Percentiles rank a stretch among this genome's conserved stretches.
Conservation (phyloP, 2,888 invertebrate species). For the Pammene aurita region DNA sequence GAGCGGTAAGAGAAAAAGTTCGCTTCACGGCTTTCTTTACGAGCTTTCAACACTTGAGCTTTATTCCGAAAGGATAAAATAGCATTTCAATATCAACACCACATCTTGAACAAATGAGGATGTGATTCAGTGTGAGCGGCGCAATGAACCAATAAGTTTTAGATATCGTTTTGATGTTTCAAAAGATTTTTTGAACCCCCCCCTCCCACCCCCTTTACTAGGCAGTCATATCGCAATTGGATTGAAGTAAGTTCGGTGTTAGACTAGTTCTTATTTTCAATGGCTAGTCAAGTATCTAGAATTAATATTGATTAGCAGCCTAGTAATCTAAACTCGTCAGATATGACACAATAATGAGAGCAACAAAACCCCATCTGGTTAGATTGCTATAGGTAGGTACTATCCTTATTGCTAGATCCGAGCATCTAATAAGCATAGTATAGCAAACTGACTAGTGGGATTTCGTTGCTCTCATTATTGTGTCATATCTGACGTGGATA, state of each 20-base stretch:
- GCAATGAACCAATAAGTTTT: not conserved
- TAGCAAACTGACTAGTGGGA: too few relatives aligned
- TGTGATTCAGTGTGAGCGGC: not conserved
- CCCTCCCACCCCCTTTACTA: not conserved
- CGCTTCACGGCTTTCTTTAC: conserved; percentile 35
- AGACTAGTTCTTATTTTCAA: not conserved
- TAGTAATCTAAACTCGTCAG: too few relatives aligned
- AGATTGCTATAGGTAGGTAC: too few relatives aligned
- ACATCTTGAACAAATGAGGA: not conserved
- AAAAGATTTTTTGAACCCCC: not conserved
- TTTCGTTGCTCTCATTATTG: too few relatives aligned
- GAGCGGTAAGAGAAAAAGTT: conserved; percentile 37
- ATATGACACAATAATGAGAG: too few relatives aligned
- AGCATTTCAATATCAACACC: not conserved
- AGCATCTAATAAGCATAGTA: too few relatives aligned
- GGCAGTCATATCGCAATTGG: conserved; percentile 2
- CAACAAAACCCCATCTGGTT: too few relatives aligned
- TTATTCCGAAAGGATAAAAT: not conserved
- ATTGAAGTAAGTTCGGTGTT: not conserved
- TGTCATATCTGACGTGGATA: too few relatives aligned
- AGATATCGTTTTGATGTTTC: not conserved
- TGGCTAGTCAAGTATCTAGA: too few relatives aligned
- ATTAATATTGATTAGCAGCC: too few relatives aligned
- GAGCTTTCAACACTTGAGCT: conserved; percentile 24
- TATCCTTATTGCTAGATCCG: too few relatives aligned